phyloP scores from a whole-genome alignment of 2,113 vertebrate genomes.

The Gymnarchus niloticus region DNA sequence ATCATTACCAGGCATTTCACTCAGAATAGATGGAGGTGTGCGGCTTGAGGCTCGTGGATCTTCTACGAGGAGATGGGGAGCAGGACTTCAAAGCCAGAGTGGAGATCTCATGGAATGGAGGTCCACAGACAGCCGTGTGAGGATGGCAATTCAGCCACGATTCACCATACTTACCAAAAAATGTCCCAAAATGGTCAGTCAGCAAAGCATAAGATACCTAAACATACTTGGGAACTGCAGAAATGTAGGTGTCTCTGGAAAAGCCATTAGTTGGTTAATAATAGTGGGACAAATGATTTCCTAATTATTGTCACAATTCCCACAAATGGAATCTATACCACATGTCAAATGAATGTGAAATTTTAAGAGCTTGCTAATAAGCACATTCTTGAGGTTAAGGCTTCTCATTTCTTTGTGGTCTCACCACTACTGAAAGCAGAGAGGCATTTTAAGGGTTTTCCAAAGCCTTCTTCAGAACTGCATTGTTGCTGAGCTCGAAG shows the following conservation, averaged over 20 bases:
- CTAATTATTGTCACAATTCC: constrained; percentile 10
- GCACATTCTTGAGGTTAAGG: constrained; percentile 27
- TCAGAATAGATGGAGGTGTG: neutral
- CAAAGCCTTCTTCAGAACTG: neutral
- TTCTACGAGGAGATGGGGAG: neutral
- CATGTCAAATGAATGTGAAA: constrained; percentile 33
- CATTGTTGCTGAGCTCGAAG: neutral
- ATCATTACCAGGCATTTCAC: neutral
- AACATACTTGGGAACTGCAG: neutral
- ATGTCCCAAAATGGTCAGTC: neutral
- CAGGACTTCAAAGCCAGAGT: neutral
- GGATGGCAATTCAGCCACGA: neutral
- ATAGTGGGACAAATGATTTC: neutral
- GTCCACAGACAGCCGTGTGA: neutral
- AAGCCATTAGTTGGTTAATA: neutral
- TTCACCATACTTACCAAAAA: neutral
- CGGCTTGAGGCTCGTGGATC: too few relatives aligned
- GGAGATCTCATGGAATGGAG: neutral
- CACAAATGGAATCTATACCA: constrained; percentile 14
- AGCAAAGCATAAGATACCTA: neutral
- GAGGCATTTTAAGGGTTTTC: neutral
- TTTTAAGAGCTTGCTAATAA: constrained; percentile 27
- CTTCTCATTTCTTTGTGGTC: constrained; percentile 15
- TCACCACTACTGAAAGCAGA: neutral
- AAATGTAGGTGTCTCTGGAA: neutral